Percentiles rank a stretch among this genome's conserved stretches.
These are phyloP conservation scores for Omphaloscelis lunosa DNA, from an alignment of 2,888 invertebrate genomes.

Conservation along the genomic window DNA sequence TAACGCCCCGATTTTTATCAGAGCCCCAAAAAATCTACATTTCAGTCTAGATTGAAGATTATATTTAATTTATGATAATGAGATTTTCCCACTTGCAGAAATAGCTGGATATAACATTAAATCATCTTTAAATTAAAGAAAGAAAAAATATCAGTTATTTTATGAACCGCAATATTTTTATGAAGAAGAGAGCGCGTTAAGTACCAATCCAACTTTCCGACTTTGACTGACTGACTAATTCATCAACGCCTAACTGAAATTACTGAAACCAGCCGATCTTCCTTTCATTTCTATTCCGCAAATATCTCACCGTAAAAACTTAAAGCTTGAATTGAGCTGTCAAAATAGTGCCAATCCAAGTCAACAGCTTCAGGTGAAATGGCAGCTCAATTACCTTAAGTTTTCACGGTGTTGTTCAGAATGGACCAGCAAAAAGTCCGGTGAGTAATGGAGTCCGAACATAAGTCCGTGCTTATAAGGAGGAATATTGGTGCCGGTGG, in stretches of 20 bases:
- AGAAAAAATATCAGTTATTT: slow-evolving; percentile 13
- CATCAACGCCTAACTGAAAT: background rate
- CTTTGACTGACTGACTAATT: background rate
- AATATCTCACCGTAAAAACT: too few relatives aligned
- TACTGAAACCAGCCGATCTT: background rate
- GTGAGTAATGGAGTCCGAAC: background rate
- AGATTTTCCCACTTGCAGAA: slow-evolving; percentile 9
- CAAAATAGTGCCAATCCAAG: background rate
- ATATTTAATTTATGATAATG: slow-evolving; percentile 37
- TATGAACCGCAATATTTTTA: background rate
- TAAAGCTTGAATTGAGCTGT: background rate
- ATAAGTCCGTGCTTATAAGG: background rate
- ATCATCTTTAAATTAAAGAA: slow-evolving; percentile 17
- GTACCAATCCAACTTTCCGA: background rate
- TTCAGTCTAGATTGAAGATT: slow-evolving; percentile 38
- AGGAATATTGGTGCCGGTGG: background rate
- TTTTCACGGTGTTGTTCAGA: background rate
- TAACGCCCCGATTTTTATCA: slow-evolving; percentile 37
- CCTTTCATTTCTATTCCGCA: too few relatives aligned
- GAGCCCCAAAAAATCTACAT: background rate
- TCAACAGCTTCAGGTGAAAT: background rate
- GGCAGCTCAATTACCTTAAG: background rate
- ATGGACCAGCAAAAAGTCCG: background rate
- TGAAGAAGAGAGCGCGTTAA: background rate
- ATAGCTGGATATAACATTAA: slow-evolving; percentile 10